A percentile compares a stretch with the other conserved stretches of the same genome.
phyloP scores from a whole-genome alignment of 2,888 invertebrate species.

The Ornithoptera priamus region DNA sequence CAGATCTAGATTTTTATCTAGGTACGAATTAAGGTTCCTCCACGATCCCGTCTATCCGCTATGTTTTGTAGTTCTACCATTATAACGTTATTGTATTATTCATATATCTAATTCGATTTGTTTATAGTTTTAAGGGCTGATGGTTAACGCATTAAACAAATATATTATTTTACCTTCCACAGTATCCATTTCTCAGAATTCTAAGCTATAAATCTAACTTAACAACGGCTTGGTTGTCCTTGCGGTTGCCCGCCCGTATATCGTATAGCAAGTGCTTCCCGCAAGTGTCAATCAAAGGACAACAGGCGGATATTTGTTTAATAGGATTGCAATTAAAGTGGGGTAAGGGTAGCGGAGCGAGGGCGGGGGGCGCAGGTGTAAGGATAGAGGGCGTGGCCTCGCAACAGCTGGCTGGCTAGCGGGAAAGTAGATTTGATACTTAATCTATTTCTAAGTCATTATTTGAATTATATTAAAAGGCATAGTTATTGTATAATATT shows the following conservation, averaged over 20 bases:
- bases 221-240: constrained; percentile 8
- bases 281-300: constrained; percentile 13
- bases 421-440: constrained; percentile 46
- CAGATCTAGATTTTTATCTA: background rate
- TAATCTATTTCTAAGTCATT: constrained; percentile 62
- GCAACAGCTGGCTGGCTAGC: constrained; percentile 68
- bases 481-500: no score
- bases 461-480: no score
- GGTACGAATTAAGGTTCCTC: background rate
- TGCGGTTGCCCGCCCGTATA: constrained; percentile 23
- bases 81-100: background rate
- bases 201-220: constrained; percentile 10
- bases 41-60: background rate
- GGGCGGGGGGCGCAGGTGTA: constrained; percentile 63
- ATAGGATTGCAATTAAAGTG: constrained; percentile 68
- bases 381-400: constrained; percentile 67
- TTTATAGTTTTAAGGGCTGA: no score
- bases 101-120: no score
- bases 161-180: background rate
- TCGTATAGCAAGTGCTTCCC: constrained; percentile 18
- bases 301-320: constrained; percentile 50
- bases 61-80: background rate
- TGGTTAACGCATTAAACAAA: background rate
- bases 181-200: background rate
- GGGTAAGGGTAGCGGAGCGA: constrained; percentile 43